Base-by-base conservation (phyloP, 2,888 invertebrate genomes). In the Apoda limacodes region DNA sequence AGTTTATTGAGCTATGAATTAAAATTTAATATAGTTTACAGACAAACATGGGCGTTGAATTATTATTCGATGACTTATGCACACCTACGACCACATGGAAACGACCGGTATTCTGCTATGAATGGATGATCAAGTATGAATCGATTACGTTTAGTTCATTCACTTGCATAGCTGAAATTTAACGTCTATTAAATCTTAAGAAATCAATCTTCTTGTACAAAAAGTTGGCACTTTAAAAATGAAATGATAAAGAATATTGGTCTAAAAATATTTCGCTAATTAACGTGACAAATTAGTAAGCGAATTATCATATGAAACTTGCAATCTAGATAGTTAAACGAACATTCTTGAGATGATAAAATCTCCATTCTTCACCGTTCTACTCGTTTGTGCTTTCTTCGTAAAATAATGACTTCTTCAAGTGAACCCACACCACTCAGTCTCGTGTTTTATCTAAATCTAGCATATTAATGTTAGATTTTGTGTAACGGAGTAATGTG, bases 401-500 rank as follows among this genome's bases (percentile, higher is more conserved):
- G 40, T 33, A 32, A 40, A 51, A 50, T 61, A 62, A 60, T 58
- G 44, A 53, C 53, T 60, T 56, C 43, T 56, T 55, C 34, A 46
- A 52, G 43, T 48, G 48, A 50, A 52, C 51, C 47, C 32, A 40
- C 37, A 33, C 28, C 32, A 42, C 45, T 42, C 40, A 38, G 50
- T 46, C 37, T 45, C 43, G 48, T n/a, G 38, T 50, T 58, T 67
- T 70, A 69, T 75, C 61, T 66, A 58, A 67, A 63, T 74, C 67
- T 72, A 60, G 66, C 62, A 71, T 69, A 70, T 70, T 72, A 72
- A 71, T 74, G 66, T 65, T 60, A 68, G 60, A 72, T 74, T 74
- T 71, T 65, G 70, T 67, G 60, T 59, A 60, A 63, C 60, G 55
- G 55, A 67, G 57, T 60, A 67, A 64, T 64, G 69, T 64, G 62